phyloP scores from a whole-genome alignment of 92 coral and sea anemone species.

The Siderastrea siderea region DNA sequence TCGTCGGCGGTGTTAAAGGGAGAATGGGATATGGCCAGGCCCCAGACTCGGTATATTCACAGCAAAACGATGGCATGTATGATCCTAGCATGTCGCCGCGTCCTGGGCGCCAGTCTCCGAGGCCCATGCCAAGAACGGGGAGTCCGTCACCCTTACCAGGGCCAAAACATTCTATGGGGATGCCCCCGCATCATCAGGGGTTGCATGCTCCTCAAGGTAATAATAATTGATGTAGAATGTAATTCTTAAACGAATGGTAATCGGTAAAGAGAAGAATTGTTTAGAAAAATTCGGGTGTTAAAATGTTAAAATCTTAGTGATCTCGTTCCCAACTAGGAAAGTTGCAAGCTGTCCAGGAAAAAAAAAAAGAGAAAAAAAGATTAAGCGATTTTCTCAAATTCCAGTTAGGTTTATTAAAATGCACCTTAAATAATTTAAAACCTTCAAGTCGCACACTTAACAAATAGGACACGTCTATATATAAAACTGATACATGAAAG shows the following conservation, averaged over 20 bases:
- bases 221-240: not conserved
- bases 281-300: too few species aligned
- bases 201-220: conserved; percentile 53
- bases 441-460: too few species aligned
- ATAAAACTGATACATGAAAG: too few species aligned
- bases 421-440: too few species aligned
- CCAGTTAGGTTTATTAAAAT: too few species aligned
- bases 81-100: conserved; percentile 86
- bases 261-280: not conserved
- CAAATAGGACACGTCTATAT: too few species aligned
- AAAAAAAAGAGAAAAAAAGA: too few species aligned
- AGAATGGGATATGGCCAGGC: conserved; percentile 90
- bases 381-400: too few species aligned
- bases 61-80: conserved; percentile 62
- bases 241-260: not conserved
- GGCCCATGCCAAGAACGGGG: conserved; percentile 58
- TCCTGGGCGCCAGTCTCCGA: conserved; percentile 86
- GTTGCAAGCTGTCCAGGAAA: too few species aligned
- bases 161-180: conserved; percentile 73
- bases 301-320: too few species aligned
- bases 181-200: conserved; percentile 60
- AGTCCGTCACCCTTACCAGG: conserved; percentile 65
- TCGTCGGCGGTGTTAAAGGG: conserved; percentile 89
- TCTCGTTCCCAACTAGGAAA: too few species aligned
- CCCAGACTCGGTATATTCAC: conserved; percentile 77